Evolutionary conservation across 2,113 vertebrate genomes (phyloP).

Genomic region (Brachypodius melanocephalos): DNA sequence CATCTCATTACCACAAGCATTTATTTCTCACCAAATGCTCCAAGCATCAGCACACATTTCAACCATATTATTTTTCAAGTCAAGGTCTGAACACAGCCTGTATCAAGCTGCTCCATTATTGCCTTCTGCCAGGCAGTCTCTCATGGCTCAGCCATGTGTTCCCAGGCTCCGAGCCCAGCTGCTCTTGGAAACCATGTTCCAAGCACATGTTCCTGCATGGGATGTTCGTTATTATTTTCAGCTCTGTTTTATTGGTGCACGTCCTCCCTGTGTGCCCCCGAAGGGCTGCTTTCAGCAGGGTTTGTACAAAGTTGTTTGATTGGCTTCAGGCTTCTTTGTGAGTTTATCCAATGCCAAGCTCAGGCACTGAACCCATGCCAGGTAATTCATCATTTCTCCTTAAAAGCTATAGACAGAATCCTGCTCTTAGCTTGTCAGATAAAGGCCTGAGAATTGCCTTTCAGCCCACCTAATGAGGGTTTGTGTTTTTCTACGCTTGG

Average conservation of each 20-base stretch:
- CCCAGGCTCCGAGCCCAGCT: neutral
- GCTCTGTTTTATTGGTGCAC: neutral
- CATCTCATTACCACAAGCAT: neutral
- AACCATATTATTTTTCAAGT: neutral
- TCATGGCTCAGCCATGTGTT: conserved; percentile 39
- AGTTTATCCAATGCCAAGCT: neutral
- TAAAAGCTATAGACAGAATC: neutral
- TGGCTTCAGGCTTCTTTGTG: conserved; percentile 28
- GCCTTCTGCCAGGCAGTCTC: neutral
- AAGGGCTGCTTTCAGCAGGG: neutral
- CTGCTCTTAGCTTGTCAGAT: neutral
- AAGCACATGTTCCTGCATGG: conserved; percentile 38
- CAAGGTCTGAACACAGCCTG: neutral
- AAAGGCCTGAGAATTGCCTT: conserved; percentile 47
- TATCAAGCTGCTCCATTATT: neutral
- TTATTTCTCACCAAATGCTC: neutral
- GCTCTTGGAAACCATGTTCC: neutral
- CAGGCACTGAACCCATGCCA: neutral
- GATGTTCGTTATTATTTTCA: neutral
- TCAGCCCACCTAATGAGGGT: conserved; percentile 45
- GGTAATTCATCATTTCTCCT: conserved; percentile 29
- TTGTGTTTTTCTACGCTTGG: neutral
- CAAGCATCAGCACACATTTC: neutral
- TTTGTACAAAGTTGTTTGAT: neutral
- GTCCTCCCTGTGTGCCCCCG: neutral